A percentile compares a stretch with the other conserved stretches of the same genome.
phyloP scores from a whole-genome alignment of 2,797 vertebrate species.

The Lutjanus campechanus region DNA sequence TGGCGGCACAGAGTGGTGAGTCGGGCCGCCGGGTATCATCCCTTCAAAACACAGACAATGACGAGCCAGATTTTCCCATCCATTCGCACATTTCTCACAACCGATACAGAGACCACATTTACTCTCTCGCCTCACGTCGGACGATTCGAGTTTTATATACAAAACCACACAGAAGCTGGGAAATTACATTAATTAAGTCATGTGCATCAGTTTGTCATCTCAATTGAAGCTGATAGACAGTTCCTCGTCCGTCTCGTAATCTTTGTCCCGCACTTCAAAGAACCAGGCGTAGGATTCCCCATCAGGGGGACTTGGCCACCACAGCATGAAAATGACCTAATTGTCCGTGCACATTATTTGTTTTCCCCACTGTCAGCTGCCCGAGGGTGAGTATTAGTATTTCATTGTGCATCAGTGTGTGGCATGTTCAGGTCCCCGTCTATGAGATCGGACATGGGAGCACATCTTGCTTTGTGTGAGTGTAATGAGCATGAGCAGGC shows the following conservation, averaged over 20 bases:
- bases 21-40: conserved; percentile 38
- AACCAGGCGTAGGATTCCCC: conserved; percentile 46
- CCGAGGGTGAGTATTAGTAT: conserved; percentile 60
- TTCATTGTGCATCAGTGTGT: conserved; percentile 59
- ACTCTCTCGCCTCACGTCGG: conserved; percentile 30
- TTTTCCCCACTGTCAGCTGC: conserved; percentile 57
- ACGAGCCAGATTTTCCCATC: conserved; percentile 65
- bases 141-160: conserved; percentile 27
- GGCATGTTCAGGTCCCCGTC: conserved; percentile 56
- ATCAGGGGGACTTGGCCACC: conserved; percentile 49
- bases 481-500: conserved; percentile 76
- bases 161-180: conserved; percentile 38
- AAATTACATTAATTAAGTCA: conserved; percentile 70
- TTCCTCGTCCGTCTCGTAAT: conserved; percentile 43
- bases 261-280: conserved; percentile 63
- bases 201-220: conserved; percentile 71
- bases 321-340: conserved; percentile 76
- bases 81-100: conserved; percentile 56
- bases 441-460: conserved; percentile 63
- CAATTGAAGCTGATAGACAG: conserved; percentile 39
- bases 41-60: conserved; percentile 64
- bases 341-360: conserved; percentile 66
- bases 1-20: conserved; percentile 54
- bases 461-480: conserved; percentile 75
- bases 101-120: conserved; percentile 44